phyloP scores from a whole-genome alignment of 2,888 invertebrate species.

The Embidobia sp. region DNA sequence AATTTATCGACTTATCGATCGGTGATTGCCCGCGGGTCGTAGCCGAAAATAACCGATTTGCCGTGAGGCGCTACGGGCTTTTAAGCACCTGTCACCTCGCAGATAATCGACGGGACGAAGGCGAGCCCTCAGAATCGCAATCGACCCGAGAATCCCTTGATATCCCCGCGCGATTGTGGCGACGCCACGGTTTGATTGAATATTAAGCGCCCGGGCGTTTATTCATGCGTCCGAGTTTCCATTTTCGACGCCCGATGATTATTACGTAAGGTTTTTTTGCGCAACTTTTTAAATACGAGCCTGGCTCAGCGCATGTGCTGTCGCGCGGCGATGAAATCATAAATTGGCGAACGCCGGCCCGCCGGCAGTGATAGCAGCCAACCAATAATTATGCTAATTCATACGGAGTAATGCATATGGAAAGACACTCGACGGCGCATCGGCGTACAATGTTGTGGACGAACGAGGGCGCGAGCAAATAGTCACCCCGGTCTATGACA shows the following conservation, averaged over 20 bases:
- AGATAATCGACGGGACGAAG: too few relatives aligned
- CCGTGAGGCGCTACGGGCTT: too few relatives aligned
- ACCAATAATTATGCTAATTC: conserved; percentile 80
- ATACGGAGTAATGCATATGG: conserved; percentile 76
- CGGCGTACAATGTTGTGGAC: conserved; percentile 51
- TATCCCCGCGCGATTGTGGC: background rate
- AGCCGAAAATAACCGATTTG: conserved; percentile 56
- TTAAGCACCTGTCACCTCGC: conserved; percentile 73
- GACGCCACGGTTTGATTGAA: conserved; percentile 15
- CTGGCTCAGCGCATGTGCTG: conserved; percentile 61
- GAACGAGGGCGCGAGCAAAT: background rate
- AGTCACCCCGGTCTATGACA: conserved; percentile 22
- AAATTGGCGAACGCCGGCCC: conserved; percentile 77
- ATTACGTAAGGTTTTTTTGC: conserved; percentile 45
- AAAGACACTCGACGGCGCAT: conserved; percentile 74
- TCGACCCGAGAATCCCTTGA: too few relatives aligned
- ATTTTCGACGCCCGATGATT: conserved; percentile 47
- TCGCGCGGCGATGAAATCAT: conserved; percentile 77
- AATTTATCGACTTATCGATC: conserved; percentile 50
- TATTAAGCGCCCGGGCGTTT: conserved; percentile 15
- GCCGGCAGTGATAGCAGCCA: conserved; percentile 78
- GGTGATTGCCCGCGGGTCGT: conserved; percentile 50
- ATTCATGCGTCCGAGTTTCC: conserved; percentile 26
- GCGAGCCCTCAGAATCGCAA: too few relatives aligned
- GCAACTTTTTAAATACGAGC: conserved; percentile 33